Evolutionary conservation across 2,113 vertebrate genomes (phyloP).

Genomic region (Urocolius indicus): DNA sequence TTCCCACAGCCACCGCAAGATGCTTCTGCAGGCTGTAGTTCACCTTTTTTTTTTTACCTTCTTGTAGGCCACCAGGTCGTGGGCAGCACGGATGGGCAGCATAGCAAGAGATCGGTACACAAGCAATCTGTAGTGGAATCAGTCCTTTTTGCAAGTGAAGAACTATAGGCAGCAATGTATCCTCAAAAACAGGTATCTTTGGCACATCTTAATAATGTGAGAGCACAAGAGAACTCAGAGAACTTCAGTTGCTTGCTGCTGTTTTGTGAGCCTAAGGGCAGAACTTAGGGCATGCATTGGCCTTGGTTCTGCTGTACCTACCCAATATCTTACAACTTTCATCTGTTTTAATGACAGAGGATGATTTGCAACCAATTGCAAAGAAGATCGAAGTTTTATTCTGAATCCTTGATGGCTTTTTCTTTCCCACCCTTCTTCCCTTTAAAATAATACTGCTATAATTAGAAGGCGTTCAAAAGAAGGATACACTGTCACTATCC

Average conservation of each 20-base stretch:
- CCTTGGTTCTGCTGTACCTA: not conserved
- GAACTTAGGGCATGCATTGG: not conserved
- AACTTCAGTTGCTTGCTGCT: not conserved
- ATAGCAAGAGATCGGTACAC: fast-evolving
- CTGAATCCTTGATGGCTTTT: not conserved
- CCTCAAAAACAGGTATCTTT: not conserved
- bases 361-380: not conserved
- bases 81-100: not conserved
- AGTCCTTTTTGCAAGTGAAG: not conserved
- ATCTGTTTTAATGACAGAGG: not conserved
- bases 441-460: slow-evolving; percentile 22
- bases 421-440: fast-evolving
- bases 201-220: not conserved
- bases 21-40: not conserved
- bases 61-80: not conserved
- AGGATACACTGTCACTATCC: not conserved
- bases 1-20: not conserved
- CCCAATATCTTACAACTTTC: not conserved
- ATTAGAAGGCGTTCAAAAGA: slow-evolving; percentile 24
- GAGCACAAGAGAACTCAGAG: not conserved
- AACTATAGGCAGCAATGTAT: fast-evolving
- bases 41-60: not conserved
- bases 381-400: not conserved
- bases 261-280: not conserved
- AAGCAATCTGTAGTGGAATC: not conserved